A percentile compares a stretch with the other conserved stretches of the same genome.
phyloP scores from a whole-genome alignment of 2,113 vertebrate genomes.

The Cavia aperea region DNA sequence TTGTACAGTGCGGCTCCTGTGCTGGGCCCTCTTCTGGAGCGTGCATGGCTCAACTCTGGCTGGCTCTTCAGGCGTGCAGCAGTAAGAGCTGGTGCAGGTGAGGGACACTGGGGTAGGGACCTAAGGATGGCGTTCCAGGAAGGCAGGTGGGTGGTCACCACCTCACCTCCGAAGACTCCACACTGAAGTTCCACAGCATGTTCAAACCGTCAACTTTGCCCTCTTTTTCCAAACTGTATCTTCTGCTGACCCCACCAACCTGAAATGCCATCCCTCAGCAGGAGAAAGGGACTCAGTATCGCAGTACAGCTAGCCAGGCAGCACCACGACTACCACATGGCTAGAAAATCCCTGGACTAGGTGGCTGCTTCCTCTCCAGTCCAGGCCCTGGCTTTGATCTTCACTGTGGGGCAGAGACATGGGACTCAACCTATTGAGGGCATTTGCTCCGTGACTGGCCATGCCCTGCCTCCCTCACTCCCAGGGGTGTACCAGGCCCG shows the following conservation, averaged over 20 bases:
- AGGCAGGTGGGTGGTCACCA: not conserved
- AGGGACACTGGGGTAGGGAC: not conserved
- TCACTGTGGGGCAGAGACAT: not conserved
- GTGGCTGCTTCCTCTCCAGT: not conserved
- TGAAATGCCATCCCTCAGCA: not conserved
- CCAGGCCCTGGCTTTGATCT: not conserved
- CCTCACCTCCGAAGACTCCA: not conserved
- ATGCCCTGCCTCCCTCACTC: not conserved
- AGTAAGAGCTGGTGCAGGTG: not conserved
- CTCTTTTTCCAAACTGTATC: not conserved
- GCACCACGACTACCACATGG: not conserved
- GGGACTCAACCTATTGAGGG: not conserved
- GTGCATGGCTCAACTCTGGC: not conserved
- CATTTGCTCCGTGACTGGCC: not conserved
- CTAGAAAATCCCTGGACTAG: not conserved
- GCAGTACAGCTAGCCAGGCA: not conserved
- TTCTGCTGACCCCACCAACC: not conserved
- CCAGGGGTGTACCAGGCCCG: not conserved
- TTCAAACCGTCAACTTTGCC: not conserved
- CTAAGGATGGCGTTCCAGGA: not conserved
- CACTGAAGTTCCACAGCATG: not conserved
- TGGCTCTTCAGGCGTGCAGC: not conserved
- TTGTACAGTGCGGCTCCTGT: not conserved
- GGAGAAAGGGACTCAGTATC: not conserved
- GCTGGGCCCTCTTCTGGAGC: not conserved